Evolutionary conservation across 2,888 invertebrate genomes (phyloP).

Genomic region (Drosophila mimetica): DNA sequence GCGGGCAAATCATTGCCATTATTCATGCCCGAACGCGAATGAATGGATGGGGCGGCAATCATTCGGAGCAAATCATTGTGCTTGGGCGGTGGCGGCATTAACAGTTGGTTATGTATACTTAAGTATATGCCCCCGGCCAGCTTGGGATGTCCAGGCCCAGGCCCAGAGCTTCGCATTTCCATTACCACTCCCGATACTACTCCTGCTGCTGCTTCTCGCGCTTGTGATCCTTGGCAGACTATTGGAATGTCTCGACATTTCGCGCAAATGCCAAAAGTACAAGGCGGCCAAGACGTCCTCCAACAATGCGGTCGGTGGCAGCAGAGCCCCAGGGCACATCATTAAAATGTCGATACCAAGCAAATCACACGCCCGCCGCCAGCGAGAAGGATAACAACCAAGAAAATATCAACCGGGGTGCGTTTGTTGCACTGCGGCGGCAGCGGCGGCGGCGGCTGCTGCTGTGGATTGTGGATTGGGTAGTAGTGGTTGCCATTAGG

Average conservation of each 20-base stretch:
- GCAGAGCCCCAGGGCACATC: constrained; percentile 77
- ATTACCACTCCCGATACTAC: neutral
- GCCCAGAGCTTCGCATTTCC: constrained; percentile 1
- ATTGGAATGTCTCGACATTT: constrained; percentile 53
- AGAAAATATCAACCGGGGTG: constrained; percentile 57
- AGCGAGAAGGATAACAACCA: constrained; percentile 61
- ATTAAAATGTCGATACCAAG: constrained; percentile 83
- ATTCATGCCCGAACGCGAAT: constrained; percentile 28
- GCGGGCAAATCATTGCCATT: constrained; percentile 52
- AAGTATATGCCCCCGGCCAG: constrained; percentile 45
- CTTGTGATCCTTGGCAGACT: constrained; percentile 15
- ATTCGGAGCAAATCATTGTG: constrained; percentile 52
- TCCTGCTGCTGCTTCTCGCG: neutral
- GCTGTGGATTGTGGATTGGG: neutral
- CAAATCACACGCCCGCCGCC: constrained; percentile 79
- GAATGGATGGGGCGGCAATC: constrained; percentile 34
- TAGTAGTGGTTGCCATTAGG: constrained; percentile 29
- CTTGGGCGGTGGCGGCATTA: constrained; percentile 44
- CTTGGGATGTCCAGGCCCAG: constrained; percentile 32
- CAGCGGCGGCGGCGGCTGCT: constrained; percentile 1
- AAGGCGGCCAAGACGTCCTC: constrained; percentile 55
- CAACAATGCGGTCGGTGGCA: constrained; percentile 58
- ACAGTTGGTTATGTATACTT: constrained; percentile 50
- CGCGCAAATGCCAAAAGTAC: constrained; percentile 59
- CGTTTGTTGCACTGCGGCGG: constrained; percentile 50